Conservation (phyloP, 2,113 vertebrate genomes). For the Labeo catla region DNA sequence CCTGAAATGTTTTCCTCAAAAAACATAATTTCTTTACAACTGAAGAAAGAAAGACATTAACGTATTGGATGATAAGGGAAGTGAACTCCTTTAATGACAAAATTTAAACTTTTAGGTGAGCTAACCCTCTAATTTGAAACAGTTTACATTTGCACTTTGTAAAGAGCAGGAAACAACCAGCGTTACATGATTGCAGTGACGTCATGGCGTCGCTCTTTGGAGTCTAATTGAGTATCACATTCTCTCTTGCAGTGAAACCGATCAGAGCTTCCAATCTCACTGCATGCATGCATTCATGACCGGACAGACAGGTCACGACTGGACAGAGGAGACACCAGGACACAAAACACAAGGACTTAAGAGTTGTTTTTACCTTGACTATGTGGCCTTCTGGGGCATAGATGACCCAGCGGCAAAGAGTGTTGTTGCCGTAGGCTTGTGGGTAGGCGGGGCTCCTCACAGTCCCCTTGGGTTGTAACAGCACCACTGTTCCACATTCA, state of each 20-base stretch:
- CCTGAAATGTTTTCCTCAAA: too few species aligned
- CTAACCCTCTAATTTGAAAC: background rate
- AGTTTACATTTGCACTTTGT: background rate
- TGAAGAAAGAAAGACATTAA: too few species aligned
- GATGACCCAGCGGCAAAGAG: constrained; percentile 81
- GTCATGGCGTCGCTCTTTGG: background rate
- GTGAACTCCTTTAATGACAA: too few species aligned
- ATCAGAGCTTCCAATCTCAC: constrained; percentile 57
- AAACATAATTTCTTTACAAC: too few species aligned
- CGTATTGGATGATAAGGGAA: too few species aligned
- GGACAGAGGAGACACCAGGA: background rate
- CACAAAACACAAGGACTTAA: background rate
- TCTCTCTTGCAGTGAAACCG: constrained; percentile 52
- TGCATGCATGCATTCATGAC: constrained; percentile 59
- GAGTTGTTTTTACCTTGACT: constrained; percentile 77
- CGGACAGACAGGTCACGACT: constrained; percentile 36
- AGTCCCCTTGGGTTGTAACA: constrained; percentile 74
- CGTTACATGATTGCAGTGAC: background rate
- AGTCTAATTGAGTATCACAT: constrained; percentile 46
- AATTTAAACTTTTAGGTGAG: too few species aligned
- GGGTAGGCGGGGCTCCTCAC: constrained; percentile 80
- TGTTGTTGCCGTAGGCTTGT: constrained; percentile 73
- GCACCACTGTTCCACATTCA: constrained; percentile 75
- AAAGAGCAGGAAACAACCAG: constrained; percentile 6
- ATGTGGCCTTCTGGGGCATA: constrained; percentile 74